Evolutionary conservation across 2,888 invertebrate species (phyloP), one percentile per base, ranked within the genome.

Genomic region (Scrobipalpa costella): DNA sequence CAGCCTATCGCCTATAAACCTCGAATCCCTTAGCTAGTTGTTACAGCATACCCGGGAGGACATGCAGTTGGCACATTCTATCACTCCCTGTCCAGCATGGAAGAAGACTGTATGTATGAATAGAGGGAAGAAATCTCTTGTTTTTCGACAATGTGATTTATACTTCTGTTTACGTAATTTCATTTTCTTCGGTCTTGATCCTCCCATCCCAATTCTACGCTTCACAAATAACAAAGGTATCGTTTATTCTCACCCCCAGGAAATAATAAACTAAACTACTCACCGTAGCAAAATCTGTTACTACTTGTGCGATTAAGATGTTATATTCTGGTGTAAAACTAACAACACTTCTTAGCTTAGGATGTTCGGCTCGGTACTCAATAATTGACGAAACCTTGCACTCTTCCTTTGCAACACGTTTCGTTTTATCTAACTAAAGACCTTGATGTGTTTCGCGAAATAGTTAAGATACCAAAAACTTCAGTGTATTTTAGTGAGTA

Each of bases 381-480:
- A 33, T 52, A 19, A 52, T 52, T 33, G 19, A 27, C 9, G 33
- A 52, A 49, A 33, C 52, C 52, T 52, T 52, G 52, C 19, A 27
- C 11, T 33, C 52, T n/a, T 52, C 52, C 52, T 52, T 33, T 52
- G 21, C 7, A n/a, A 33, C 21, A 13, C 27, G 11, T 52, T 52
- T 27, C 52, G 27, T 33, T 52, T 52, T 33, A 52, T 7, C 49
- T 19, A 52, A 33, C 27, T 27, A 5, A 27, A 21, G 11, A 52
- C 52, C 52, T 52, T 52, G 52, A 9, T 17, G 9, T 1, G 11
- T 44, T 44, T 44, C 15, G 15, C 6, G 9, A 15, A 44, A 44
- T 27, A 27, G 27, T 27, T 27, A 27, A 44, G 7, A 44, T 15
- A 44, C 15, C 36, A 9, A 11, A 3, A 11, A 7, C 7, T 38